phyloP scores from a whole-genome alignment of 2,888 invertebrate genomes.

The Sarcophaga subvicina region DNA sequence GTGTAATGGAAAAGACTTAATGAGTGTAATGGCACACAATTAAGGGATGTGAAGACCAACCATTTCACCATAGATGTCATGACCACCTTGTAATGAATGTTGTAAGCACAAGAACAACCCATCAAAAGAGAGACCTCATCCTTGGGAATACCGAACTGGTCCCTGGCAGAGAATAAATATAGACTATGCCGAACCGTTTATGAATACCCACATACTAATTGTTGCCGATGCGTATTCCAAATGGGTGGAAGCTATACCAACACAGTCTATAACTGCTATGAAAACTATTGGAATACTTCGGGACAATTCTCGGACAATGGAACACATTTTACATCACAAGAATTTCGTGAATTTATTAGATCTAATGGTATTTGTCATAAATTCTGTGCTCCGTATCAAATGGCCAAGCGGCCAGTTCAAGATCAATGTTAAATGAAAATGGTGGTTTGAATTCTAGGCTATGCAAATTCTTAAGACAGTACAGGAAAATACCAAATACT shows the following conservation, averaged over 20 bases:
- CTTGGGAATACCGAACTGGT: constrained; percentile 3
- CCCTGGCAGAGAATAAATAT: constrained; percentile 42
- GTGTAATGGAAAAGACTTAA: too few species aligned
- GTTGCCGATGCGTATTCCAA: constrained; percentile 50
- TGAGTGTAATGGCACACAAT: too few species aligned
- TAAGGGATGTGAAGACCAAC: too few species aligned
- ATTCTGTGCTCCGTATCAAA: constrained; percentile 40
- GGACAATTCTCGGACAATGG: constrained; percentile 49
- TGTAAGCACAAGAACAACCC: constrained; percentile 4
- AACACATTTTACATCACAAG: constrained; percentile 36
- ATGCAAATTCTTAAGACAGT: constrained; percentile 47
- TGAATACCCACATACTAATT: constrained; percentile 45
- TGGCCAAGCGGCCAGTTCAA: neutral
- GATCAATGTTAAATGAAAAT: constrained; percentile 7
- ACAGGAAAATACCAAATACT: constrained; percentile 49
- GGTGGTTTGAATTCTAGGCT: constrained; percentile 31
- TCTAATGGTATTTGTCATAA: constrained; percentile 40
- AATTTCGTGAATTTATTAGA: constrained; percentile 30
- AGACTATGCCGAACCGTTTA: constrained; percentile 45
- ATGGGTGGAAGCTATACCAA: constrained; percentile 56
- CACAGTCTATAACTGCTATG: constrained; percentile 10
- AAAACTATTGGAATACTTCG: constrained; percentile 32
- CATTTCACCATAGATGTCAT: too few species aligned
- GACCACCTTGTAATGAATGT: constrained; percentile 19
- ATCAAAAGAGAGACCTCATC: neutral